Base-by-base conservation (phyloP, 37 sponge, comb jelly and placozoan species). In the Trichoplax adhaerens region DNA sequence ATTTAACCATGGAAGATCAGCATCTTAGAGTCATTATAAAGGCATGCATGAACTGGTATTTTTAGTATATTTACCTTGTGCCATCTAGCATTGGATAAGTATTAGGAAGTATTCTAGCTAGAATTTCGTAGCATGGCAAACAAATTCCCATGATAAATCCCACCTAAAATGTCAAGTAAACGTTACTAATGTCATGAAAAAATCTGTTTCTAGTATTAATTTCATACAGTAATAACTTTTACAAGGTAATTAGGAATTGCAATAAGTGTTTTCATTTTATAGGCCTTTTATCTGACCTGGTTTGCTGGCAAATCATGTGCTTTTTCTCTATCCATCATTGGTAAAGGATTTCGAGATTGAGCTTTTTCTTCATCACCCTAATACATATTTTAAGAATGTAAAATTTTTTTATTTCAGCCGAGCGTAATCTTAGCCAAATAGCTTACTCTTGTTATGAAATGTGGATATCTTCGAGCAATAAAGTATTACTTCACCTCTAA, bases 351-450 rank as follows among this genome's bases (percentile, higher is more conserved):
- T 46, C 68, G 50, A 47, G 81, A 83, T 7, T 56, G 6, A 0
- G 56, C 74, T 57, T 82, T 82, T 66, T 86, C 87, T 58, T 68
- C 58, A 65, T 86, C 83, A 52, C 87, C 87, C 87, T 86, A 78
- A 12, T 29, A 29, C 29, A 29, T 29, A 29, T 29, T 29, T 29
- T 29, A 29, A 29, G 29, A 29, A 29, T 29, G 29, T 29, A 29
- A 29, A 29, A 29, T 29, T 29, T 29, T 29, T 29, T 29, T 29
- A 29, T 29, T 29, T 29, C 29, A 29, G 29, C 29, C 29, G 29
- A 29, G 29, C 29, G 29, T 29, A 29, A 29, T 29, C 29, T 29
- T 29, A 29, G 29, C 29, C 29, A 29, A 29, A 29, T 29, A 29
- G 29, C 29, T 29, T 29, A 29, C 29, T 29, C 29, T 29, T 29